Evolutionary conservation across 37 sponge, comb jelly and placozoan genomes (phyloP).

Genomic region (Agelas oroides): DNA sequence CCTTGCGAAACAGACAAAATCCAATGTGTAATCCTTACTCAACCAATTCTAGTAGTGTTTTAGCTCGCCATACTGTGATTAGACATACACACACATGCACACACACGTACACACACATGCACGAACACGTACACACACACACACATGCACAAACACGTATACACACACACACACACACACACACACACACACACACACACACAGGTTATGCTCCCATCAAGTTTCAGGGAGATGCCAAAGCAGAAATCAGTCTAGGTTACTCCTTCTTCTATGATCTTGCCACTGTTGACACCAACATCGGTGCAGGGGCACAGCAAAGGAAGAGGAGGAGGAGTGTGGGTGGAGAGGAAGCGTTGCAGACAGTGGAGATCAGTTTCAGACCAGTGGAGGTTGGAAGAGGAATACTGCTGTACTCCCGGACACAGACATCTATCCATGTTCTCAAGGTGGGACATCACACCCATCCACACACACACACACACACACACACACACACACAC

Average conservation of each 20-base stretch:
- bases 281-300: neutral
- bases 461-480: slow-evolving; percentile 22
- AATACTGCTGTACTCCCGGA: slow-evolving; percentile 51
- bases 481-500: neutral
- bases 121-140: neutral
- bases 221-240: slow-evolving; percentile 15
- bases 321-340: neutral
- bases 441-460: slow-evolving; percentile 35
- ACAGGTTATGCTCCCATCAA: slow-evolving; percentile 50
- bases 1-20: too few relatives aligned
- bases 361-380: slow-evolving; percentile 38
- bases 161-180: neutral
- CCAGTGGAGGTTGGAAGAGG: neutral
- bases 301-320: neutral
- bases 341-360: slow-evolving; percentile 5
- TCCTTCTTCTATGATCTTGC: slow-evolving; percentile 37
- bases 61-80: too few relatives aligned
- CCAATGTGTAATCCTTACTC: too few relatives aligned
- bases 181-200: slow-evolving; percentile 19
- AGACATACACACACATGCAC: neutral
- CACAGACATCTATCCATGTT: slow-evolving; percentile 29
- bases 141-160: neutral
- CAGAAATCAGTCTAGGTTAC: slow-evolving; percentile 7
- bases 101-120: neutral
- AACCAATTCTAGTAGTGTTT: too few relatives aligned